Evolutionary conservation across 2,888 invertebrate species (phyloP), one percentile per base, ranked within the genome.

Genomic region (Chymomyza amoena): DNA sequence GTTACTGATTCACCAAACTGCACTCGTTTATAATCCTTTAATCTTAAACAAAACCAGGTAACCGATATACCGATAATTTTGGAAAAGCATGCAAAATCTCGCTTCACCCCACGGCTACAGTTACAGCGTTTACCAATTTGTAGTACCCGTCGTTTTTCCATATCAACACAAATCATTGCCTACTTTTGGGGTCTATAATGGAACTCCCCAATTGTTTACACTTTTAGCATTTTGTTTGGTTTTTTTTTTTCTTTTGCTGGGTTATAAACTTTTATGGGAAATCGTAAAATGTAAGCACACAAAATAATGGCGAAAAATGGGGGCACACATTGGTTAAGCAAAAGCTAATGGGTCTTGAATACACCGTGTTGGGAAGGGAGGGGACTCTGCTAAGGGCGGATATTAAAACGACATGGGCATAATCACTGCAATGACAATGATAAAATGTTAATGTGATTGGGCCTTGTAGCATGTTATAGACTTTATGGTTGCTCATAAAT

Each of bases 401-500:
- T 25, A 25, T 25, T 25, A 75, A 73, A 73, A 74, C 74, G 15
- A 16, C 16, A 69, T 73, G 72, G 64, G 70, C 79, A 72, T 75
- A 78, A 84, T 83, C 79, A 78, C 71, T 66, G 69, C 68, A 61
- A 80, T 81, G 76, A 87, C 77, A 79, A 80, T 79, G 80, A 64
- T 72, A 80, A 76, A 80, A 81, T 76, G 69, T 78, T 78, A 82
- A 77, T 70, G 79, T 72, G 66, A 28, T 60, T 45, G 51, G 20
- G 20, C 28, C 59, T 39, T 54, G 62, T 18, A 10, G 56, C 50
- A 52, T 61, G 57, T 62, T 56, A 54, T 51, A 45, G 73, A 72
- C 76, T 85, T 83, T 79, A 87, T 78, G 76, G 62, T 18, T 61
- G 61, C 36, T 64, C 66, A 81, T 88, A 88, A 87, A 87, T 87